Evolutionary conservation across 2,113 vertebrate species (phyloP).

Genomic region (Notiomystis cincta): DNA sequence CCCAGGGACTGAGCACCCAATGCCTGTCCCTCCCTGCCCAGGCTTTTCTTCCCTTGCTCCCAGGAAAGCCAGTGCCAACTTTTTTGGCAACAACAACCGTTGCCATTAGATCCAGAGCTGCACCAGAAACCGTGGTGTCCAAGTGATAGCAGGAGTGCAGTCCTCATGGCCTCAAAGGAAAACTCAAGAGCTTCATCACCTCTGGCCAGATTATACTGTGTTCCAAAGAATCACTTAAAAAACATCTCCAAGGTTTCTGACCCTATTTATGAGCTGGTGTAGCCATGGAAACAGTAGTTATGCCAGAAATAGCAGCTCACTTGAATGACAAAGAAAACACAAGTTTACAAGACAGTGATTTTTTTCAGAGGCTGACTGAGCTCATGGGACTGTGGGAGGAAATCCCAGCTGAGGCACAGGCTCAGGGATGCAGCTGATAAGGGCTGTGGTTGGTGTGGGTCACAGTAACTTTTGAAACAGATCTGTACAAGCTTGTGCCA

Average conservation of each 20-base stretch:
- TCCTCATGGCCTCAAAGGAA: neutral
- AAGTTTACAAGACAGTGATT: conserved; percentile 43
- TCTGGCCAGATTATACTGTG: neutral
- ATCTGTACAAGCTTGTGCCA: neutral
- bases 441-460: neutral
- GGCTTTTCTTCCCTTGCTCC: neutral
- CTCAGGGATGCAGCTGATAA: neutral
- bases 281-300: conserved; percentile 48
- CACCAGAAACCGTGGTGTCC: neutral
- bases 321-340: conserved; percentile 42
- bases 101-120: neutral
- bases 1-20: neutral
- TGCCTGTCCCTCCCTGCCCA: neutral
- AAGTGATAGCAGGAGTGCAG: neutral
- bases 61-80: neutral
- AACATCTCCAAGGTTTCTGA: conserved; percentile 39
- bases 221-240: neutral
- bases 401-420: neutral
- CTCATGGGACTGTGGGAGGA: conserved; percentile 26
- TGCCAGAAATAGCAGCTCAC: conserved; percentile 42
- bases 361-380: conserved; percentile 17
- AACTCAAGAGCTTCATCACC: neutral
- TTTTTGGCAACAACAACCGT: neutral
- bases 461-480: neutral
- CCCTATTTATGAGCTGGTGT: conserved; percentile 47